Evolutionary conservation across 2,797 vertebrate genomes (phyloP).

Genomic region (Chrysocyon brachyurus): DNA sequence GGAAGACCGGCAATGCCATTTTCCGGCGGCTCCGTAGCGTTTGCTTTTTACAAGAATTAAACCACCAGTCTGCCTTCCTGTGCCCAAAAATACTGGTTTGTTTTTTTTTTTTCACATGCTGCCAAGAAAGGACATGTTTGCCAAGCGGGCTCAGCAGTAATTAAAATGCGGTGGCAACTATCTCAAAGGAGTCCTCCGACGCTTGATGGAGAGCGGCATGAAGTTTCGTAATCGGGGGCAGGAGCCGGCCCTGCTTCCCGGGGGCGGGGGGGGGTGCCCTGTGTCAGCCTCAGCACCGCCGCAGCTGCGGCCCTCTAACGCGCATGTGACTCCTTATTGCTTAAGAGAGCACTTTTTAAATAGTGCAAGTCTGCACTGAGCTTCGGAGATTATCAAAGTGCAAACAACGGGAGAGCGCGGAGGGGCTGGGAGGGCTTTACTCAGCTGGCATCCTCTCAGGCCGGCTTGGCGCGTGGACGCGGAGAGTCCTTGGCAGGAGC

Average conservation of each 20-base stretch:
- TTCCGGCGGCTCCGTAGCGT: background rate
- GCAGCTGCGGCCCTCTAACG: background rate
- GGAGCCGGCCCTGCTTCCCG: background rate
- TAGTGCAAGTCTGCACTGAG: slow-evolving; percentile 16
- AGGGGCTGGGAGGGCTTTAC: slow-evolving; percentile 66
- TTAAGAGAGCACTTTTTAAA: background rate
- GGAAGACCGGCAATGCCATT: background rate
- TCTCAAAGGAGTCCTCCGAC: background rate
- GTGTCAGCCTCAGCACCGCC: background rate
- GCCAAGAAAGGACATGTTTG: background rate
- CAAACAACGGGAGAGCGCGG: slow-evolving; percentile 54
- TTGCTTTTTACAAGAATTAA: slow-evolving; percentile 14
- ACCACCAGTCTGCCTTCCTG: background rate
- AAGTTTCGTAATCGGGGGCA: background rate
- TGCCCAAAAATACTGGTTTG: background rate
- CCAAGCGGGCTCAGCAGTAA: background rate
- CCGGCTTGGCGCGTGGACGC: slow-evolving; percentile 6
- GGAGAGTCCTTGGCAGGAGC: slow-evolving; percentile 73
- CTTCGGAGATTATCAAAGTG: slow-evolving; percentile 77
- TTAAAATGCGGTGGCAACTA: background rate
- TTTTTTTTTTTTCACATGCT: background rate
- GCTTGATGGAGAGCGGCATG: accelerated
- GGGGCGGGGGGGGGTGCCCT: background rate
- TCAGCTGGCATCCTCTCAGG: slow-evolving; percentile 86
- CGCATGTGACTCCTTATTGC: background rate